Evolutionary conservation across 53 echinoderm and acorn worm genomes (phyloP).

Genomic region (Henricia sp.): DNA sequence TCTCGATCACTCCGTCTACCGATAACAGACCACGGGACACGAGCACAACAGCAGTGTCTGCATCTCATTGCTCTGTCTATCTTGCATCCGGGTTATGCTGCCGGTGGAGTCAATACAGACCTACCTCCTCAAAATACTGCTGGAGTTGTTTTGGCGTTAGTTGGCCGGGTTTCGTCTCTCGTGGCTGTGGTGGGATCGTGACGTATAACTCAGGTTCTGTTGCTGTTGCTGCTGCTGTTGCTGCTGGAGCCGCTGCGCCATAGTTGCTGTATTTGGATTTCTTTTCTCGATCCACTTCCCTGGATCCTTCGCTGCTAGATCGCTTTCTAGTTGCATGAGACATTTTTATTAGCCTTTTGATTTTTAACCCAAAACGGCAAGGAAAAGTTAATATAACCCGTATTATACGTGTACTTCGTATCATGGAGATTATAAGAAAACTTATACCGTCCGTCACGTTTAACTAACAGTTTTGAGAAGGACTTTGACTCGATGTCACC

Average conservation of each 20-base stretch:
- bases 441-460: too few relatives aligned
- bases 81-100: too few relatives aligned
- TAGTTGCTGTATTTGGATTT: slow-evolving; percentile 37
- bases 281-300: slow-evolving; percentile 2
- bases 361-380: too few relatives aligned
- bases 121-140: slow-evolving; percentile 74
- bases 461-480: too few relatives aligned
- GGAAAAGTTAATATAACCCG: too few relatives aligned
- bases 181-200: slow-evolving; percentile 70
- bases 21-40: too few relatives aligned
- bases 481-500: too few relatives aligned
- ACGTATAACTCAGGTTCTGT: slow-evolving; percentile 57
- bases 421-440: too few relatives aligned
- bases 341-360: background rate
- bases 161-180: slow-evolving; percentile 71
- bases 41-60: too few relatives aligned
- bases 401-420: too few relatives aligned
- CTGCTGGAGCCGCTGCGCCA: slow-evolving; percentile 11
- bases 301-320: background rate
- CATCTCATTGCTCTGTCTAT: too few relatives aligned
- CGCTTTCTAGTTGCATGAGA: slow-evolving; percentile 3
- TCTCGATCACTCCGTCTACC: too few relatives aligned
- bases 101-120: background rate
- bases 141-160: slow-evolving; percentile 57
- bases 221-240: background rate